Base-by-base conservation (phyloP, 2,888 invertebrate genomes). In the Formica aserva region DNA sequence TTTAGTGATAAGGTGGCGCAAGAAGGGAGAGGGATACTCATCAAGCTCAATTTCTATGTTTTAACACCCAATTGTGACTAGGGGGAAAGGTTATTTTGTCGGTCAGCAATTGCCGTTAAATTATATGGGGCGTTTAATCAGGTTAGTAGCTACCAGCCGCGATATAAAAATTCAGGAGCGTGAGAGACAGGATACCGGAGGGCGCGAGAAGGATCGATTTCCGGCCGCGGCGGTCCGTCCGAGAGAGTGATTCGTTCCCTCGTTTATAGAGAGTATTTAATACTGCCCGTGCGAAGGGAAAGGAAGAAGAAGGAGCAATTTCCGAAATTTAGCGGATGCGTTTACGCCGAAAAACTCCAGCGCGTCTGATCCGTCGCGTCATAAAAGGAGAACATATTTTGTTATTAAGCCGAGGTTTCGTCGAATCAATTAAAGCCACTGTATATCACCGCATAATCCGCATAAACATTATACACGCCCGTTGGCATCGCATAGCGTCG, bases 61-160 rank as follows among this genome's bases (percentile, higher is more conserved):
- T 84, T 77, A 85, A 82, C 72, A 83, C 29, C 26, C 65, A 84
- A 82, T 86, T 76, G 60, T 66, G 60, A 78, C n/a, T 41, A 26
- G 3, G 15, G 22, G 0, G 22, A 45, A 32, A 32, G 72, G 38
- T 71, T 86, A 76, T 87, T 77, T 69, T 55, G 60, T 65, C 65
- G 80, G 15, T 26, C 57, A 71, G 29, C 2, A 82, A 82, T 62
- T 35, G 60, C 29, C 84, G 71, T 88, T 86, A 85, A 90, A 88
- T 87, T 88, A 87, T 89, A 90, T 85, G 84, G 76, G 83, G 81
- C 83, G 82, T 85, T 89, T 85, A 90, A 90, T 90, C 84, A 87
- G 82, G 83, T 87, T 90, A 86, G 71, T 66, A 65, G 63, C 60
- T 72, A 63, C 65, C 66, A 77, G 76, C 69, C 74, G 71, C 55